Conservation (phyloP, 2,797 vertebrate genomes). For the Tragelaphus eurycerus region DNA sequence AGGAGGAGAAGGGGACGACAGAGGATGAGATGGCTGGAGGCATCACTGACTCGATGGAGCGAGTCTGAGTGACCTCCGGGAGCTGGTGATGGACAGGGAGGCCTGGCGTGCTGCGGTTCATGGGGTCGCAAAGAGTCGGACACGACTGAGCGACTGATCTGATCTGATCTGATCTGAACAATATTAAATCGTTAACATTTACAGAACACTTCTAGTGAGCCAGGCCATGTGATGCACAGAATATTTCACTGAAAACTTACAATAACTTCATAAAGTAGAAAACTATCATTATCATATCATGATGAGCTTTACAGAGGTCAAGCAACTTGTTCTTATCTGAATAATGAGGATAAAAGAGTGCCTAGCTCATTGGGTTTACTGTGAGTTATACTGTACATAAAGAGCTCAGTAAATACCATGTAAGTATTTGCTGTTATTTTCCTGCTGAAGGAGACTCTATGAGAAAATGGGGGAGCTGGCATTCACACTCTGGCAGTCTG, state of each 20-base stretch:
- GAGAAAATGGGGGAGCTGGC: not conserved
- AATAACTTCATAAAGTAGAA: not conserved
- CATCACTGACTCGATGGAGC: too few species aligned
- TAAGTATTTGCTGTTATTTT: not conserved
- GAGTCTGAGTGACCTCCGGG: too few species aligned
- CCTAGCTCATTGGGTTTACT: not conserved
- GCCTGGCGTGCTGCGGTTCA: too few species aligned
- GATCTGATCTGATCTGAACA: too few species aligned
- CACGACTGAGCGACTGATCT: too few species aligned
- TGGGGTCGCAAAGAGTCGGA: too few species aligned
- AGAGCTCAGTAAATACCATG: not conserved
- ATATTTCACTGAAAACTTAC: not conserved
- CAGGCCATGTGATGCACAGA: not conserved
- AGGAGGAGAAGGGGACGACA: too few species aligned
- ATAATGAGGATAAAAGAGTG: not conserved
- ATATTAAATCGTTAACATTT: not conserved
- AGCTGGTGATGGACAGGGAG: too few species aligned
- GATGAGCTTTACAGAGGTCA: not conserved
- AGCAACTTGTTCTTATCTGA: not conserved
- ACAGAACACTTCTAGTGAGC: not conserved
- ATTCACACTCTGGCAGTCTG: not conserved
- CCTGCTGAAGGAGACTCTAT: not conserved
- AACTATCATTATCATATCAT: not conserved
- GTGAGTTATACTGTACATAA: not conserved
- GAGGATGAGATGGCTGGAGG: too few species aligned